These are phyloP conservation scores for Phenganax marumi DNA, from an alignment of 92 coral and sea anemone species.

Conservation along the genomic window DNA sequence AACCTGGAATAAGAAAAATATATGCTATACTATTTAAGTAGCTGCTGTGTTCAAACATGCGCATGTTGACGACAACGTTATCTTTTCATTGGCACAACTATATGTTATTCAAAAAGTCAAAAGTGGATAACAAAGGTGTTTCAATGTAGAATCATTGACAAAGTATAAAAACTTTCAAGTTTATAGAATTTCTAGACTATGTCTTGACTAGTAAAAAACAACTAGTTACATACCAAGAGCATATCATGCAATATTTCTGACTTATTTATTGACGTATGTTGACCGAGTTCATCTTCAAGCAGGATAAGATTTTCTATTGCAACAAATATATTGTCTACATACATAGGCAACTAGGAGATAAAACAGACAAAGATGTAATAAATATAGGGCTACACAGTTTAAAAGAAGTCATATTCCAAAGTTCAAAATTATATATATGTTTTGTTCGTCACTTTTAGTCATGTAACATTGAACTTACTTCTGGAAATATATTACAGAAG, in stretches of 20 bases:
- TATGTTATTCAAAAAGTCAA: background rate
- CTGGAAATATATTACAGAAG: conserved; percentile 36
- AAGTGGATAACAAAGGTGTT: background rate
- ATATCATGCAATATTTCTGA: conserved; percentile 5
- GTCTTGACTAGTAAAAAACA: background rate
- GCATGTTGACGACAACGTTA: no score
- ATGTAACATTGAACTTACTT: background rate
- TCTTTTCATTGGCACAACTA: background rate
- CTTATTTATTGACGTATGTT: background rate
- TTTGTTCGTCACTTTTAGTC: background rate
- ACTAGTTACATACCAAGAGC: background rate
- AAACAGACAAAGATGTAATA: background rate
- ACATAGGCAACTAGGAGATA: background rate
- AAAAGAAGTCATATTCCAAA: background rate
- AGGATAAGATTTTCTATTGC: conserved; percentile 16
- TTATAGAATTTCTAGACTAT: no score
- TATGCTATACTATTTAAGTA: background rate
- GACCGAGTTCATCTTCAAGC: background rate
- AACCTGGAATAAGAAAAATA: conserved; percentile 4
- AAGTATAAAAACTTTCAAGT: no score
- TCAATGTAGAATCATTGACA: no score
- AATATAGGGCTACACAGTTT: background rate
- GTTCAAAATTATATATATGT: background rate
- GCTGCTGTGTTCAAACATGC: background rate
- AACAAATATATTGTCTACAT: conserved; percentile 5